Evolutionary conservation across 53 echinoderm and acorn worm genomes (phyloP).

Genomic region (Patiria pectinifera): DNA sequence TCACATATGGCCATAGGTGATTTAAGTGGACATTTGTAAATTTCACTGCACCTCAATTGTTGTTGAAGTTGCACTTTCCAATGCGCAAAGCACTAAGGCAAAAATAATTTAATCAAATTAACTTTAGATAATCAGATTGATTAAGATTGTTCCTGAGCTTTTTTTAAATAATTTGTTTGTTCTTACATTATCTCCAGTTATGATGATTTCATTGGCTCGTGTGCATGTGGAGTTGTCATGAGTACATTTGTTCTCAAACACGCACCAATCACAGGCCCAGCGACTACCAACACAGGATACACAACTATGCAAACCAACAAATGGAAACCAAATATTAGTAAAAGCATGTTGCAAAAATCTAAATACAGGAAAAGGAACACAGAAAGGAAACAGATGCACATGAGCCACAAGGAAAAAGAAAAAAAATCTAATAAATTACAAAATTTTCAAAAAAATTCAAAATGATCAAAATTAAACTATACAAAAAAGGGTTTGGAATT

Average conservation of each 20-base stretch:
- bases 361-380: not conserved
- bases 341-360: not conserved
- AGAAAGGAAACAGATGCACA: not conserved
- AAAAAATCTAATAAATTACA: not conserved
- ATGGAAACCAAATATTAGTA: conserved; percentile 1
- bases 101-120: too few relatives aligned
- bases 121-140: too few relatives aligned
- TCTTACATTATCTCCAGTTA: conserved; percentile 57
- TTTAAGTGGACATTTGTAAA: too few relatives aligned
- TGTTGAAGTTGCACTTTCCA: too few relatives aligned
- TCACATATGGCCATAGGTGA: too few relatives aligned
- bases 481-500: not conserved
- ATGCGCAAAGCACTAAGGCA: too few relatives aligned
- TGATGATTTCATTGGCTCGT: conserved; percentile 36
- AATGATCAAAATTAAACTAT: not conserved
- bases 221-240: conserved; percentile 61
- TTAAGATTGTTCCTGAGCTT: not conserved
- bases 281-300: conserved; percentile 66
- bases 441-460: not conserved
- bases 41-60: too few relatives aligned
- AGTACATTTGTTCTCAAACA: conserved; percentile 77
- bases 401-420: not conserved
- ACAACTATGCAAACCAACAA: conserved; percentile 67
- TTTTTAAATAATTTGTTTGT: conserved; percentile 18
- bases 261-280: conserved; percentile 90